Conservation (phyloP, 2,888 invertebrate species). For the Chaetoderma sp. region DNA sequence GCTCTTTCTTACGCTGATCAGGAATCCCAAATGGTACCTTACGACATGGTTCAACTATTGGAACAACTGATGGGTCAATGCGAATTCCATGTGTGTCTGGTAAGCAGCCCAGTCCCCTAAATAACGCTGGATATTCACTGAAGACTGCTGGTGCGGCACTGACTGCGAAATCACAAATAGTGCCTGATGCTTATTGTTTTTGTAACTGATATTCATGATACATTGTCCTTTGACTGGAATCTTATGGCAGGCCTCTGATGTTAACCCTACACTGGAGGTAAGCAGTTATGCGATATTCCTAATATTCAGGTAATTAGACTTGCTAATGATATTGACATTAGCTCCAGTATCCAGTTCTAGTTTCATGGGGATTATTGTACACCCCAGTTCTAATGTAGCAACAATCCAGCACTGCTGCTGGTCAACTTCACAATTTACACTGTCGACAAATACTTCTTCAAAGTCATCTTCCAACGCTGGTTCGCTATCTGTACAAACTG, state of each 20-base stretch:
- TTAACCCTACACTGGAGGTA: slow-evolving; percentile 12
- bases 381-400: background rate
- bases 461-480: background rate
- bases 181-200: background rate
- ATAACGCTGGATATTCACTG: slow-evolving; percentile 10
- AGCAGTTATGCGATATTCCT: slow-evolving; percentile 7
- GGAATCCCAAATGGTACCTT: slow-evolving; percentile 28
- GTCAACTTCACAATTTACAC: background rate
- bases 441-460: slow-evolving; percentile 16
- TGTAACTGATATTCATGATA: slow-evolving; percentile 5
- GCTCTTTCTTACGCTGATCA: slow-evolving; percentile 25
- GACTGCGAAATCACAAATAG: too few relatives aligned
- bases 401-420: slow-evolving; percentile 7
- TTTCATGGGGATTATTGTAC: slow-evolving; percentile 10
- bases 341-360: slow-evolving; percentile 21
- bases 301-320: background rate
- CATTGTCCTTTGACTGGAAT: slow-evolving; percentile 16
- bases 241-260: slow-evolving; percentile 11
- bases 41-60: slow-evolving; percentile 29
- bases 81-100: slow-evolving; percentile 17
- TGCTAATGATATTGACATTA: slow-evolving; percentile 13
- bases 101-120: slow-evolving; percentile 29
- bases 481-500: background rate
- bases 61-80: slow-evolving; percentile 23
- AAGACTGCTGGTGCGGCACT: background rate